Conservation (phyloP, 92 coral and sea anemone genomes). For the Heliopora coerulea region DNA sequence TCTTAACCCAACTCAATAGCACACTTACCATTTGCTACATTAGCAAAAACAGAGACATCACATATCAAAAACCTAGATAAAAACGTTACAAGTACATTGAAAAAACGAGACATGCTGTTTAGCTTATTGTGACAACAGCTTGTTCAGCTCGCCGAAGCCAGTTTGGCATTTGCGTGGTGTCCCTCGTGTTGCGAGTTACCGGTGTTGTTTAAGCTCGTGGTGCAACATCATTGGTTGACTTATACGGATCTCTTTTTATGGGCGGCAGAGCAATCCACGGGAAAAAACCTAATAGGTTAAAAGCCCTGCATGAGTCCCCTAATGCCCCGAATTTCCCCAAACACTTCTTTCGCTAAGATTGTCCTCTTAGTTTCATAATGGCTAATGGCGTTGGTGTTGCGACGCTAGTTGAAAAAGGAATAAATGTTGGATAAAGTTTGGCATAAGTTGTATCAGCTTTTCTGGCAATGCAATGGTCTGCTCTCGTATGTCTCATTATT, state of each 20-base stretch:
- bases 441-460: constrained; percentile 3
- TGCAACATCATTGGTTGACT: constrained; percentile 24
- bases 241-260: too few species aligned
- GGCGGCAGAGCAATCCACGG: too few species aligned
- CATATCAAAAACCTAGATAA: constrained; percentile 5
- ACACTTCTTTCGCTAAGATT: background rate
- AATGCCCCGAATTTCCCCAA: background rate
- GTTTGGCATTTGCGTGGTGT: constrained; percentile 34
- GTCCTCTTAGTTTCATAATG: constrained; percentile 7
- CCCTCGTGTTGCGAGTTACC: constrained; percentile 38
- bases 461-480: constrained; percentile 41
- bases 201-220: constrained; percentile 32
- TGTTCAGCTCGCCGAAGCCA: background rate
- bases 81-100: constrained; percentile 8
- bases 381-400: background rate
- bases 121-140: background rate
- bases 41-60: constrained; percentile 5
- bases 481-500: constrained; percentile 7
- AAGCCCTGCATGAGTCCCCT: too few species aligned
- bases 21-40: constrained; percentile 31
- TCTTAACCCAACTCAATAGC: background rate
- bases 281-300: too few species aligned
- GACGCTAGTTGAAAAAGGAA: background rate
- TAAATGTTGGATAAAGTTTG: constrained; percentile 18
- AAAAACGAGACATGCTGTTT: constrained; percentile 1